Percentiles rank a stretch among this genome's conserved stretches.
Conservation (phyloP, 2,113 vertebrate species). For the human (Homo sapiens) region GRCh38 chrX:85801501-85802000, state of each 20-base stretch:
- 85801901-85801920: neutral
- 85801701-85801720: neutral
- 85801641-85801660: neutral
- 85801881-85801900: neutral
- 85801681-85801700: neutral
- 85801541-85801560: too few species aligned
- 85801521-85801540: too few species aligned
- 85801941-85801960: neutral
- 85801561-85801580: too few species aligned
- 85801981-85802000: neutral
- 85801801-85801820: neutral
- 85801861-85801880: neutral
- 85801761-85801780: neutral
- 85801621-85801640: neutral
- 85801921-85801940: neutral
- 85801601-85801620: conserved; percentile 27
- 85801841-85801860: neutral
- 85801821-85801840: neutral
- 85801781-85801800: neutral
- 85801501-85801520: too few species aligned
- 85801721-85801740: neutral
- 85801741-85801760: neutral
- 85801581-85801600: too few species aligned
- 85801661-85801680: neutral
- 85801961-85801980: neutral